phyloP scores from a whole-genome alignment of 2,797 vertebrate genomes.

The Choloepus didactylus region DNA sequence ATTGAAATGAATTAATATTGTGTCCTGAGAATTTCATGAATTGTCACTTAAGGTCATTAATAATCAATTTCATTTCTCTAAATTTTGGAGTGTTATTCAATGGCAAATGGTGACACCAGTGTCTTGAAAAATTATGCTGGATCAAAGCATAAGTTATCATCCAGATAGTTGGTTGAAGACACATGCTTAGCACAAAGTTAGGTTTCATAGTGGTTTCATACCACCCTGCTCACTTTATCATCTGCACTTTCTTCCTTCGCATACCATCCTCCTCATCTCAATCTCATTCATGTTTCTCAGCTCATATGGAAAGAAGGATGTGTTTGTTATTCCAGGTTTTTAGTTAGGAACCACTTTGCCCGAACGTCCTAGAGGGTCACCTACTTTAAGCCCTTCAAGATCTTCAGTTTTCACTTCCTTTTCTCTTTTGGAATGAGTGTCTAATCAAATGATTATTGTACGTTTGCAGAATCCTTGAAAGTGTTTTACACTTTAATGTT shows the following conservation, averaged over 20 bases:
- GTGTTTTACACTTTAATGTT: neutral
- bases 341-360: neutral
- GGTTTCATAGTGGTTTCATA: neutral
- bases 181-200: neutral
- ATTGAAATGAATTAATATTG: slow-evolving; percentile 21
- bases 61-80: neutral
- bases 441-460: neutral
- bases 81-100: neutral
- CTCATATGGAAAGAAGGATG: neutral
- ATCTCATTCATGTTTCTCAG: neutral
- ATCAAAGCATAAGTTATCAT: slow-evolving; percentile 6
- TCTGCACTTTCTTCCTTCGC: neutral
- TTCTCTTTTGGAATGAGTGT: neutral
- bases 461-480: neutral
- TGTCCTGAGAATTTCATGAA: slow-evolving; percentile 42
- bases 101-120: neutral
- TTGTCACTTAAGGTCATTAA: slow-evolving; percentile 3
- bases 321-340: neutral
- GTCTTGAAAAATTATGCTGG: neutral
- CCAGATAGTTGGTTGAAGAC: neutral
- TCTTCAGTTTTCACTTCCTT: neutral
- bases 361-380: neutral
- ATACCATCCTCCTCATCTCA: neutral
- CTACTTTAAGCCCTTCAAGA: neutral
- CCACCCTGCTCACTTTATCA: neutral